A percentile compares a stretch with the other conserved stretches of the same genome.
phyloP scores from a whole-genome alignment of 35 echinoderm and acorn worm genomes.

The Apostichopus japonicus region DNA sequence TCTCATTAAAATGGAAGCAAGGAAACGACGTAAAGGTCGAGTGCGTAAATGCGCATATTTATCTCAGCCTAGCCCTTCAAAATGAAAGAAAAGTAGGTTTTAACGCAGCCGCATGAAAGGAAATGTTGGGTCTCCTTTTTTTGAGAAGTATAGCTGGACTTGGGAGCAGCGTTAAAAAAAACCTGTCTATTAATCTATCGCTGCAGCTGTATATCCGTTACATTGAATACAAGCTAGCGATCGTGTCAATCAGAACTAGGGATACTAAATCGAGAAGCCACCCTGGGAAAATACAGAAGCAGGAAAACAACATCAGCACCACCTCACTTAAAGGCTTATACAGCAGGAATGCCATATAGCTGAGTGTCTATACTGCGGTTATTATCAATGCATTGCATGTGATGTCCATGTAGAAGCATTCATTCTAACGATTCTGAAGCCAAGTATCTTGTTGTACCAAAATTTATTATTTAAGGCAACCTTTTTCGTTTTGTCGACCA shows the following conservation, averaged over 20 bases:
- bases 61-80: slow-evolving; percentile 23
- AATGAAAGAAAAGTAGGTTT: slow-evolving; percentile 38
- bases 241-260: neutral
- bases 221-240: neutral
- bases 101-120: slow-evolving; percentile 31
- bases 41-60: slow-evolving; percentile 49
- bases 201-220: neutral
- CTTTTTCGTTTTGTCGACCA: too few species aligned
- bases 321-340: too few species aligned
- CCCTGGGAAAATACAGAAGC: slow-evolving; percentile 5
- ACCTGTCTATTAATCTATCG: too few species aligned
- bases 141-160: neutral
- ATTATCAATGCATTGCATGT: too few species aligned
- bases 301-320: too few species aligned
- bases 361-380: too few species aligned
- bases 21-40: neutral
- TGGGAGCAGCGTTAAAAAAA: neutral
- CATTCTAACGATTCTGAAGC: too few species aligned
- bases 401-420: too few species aligned
- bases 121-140: neutral
- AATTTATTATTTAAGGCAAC: too few species aligned
- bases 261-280: neutral
- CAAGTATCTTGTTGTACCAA: too few species aligned
- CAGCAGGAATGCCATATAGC: too few species aligned
- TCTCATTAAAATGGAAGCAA: slow-evolving; percentile 32